Conservation (phyloP, 2,888 invertebrate species). For the Microplitis deprimator region DNA sequence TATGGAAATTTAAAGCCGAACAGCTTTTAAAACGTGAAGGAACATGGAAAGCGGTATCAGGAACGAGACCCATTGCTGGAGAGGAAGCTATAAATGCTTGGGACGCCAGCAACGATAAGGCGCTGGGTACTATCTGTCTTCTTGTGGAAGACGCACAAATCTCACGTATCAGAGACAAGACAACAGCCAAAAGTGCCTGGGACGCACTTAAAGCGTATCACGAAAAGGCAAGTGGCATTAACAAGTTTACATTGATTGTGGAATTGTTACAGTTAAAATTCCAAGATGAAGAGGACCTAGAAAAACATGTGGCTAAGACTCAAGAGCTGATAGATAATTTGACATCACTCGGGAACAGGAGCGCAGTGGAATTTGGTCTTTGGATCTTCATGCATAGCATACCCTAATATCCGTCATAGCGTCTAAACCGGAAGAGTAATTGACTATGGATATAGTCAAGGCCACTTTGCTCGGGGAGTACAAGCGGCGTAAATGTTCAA, state of each 20-base stretch:
- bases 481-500: background rate
- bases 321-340: constrained; percentile 7
- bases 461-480: constrained; percentile 2
- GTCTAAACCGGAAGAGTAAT: background rate
- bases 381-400: background rate
- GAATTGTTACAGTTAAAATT: constrained; percentile 13
- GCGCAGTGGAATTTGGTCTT: background rate
- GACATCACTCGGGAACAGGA: background rate
- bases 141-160: background rate
- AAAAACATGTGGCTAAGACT: constrained; percentile 4
- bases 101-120: no score
- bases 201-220: constrained; percentile 8
- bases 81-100: no score
- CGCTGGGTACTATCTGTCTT: no score
- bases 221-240: constrained; percentile 21
- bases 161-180: constrained; percentile 1
- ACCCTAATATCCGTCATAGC: background rate
- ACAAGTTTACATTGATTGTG: constrained; percentile 3
- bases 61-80: no score
- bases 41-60: no score
- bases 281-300: constrained; percentile 11
- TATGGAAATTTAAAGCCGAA: no score
- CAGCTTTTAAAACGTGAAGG: no score
- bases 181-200: constrained; percentile 13
- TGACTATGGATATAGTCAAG: constrained; percentile 2